A percentile compares a stretch with the other conserved stretches of the same genome.
Conservation (phyloP, 2,113 vertebrate species). For the Polypterus senegalus region DNA sequence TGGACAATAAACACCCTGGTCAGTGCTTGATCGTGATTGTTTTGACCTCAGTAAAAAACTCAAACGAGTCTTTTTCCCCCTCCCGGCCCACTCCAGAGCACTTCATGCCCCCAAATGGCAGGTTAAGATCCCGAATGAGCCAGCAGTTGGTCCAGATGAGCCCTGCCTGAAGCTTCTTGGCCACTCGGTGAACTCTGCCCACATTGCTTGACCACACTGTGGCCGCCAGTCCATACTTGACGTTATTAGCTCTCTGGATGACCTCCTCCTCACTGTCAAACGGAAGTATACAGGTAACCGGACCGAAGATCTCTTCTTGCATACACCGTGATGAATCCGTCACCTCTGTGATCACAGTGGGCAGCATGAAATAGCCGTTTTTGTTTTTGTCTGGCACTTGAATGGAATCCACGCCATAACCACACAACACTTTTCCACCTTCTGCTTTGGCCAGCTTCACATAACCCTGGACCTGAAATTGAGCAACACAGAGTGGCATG, state of each 20-base stretch:
- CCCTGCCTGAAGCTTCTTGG: slow-evolving; percentile 65
- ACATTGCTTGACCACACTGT: slow-evolving; percentile 76
- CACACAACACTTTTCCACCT: slow-evolving; percentile 73
- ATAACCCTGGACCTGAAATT: slow-evolving; percentile 65
- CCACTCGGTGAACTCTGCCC: slow-evolving; percentile 69
- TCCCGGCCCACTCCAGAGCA: slow-evolving; percentile 84
- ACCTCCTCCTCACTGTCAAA: slow-evolving; percentile 87
- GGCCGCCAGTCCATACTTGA: slow-evolving; percentile 78
- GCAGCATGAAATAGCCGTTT: slow-evolving; percentile 79
- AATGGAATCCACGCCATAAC: slow-evolving; percentile 73
- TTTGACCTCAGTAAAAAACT: slow-evolving; percentile 96
- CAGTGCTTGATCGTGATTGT: slow-evolving; percentile 78
- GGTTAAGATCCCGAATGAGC: slow-evolving; percentile 85
- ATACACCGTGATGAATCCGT: slow-evolving; percentile 71
- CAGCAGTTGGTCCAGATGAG: slow-evolving; percentile 96
- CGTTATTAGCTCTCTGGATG: slow-evolving; percentile 63
- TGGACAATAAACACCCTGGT: slow-evolving; percentile 18
- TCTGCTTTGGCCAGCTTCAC: slow-evolving; percentile 63
- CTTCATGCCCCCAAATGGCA: slow-evolving; percentile 96
- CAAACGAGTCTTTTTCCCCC: slow-evolving; percentile 79
- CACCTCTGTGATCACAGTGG: slow-evolving; percentile 71
- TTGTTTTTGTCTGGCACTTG: slow-evolving; percentile 49
- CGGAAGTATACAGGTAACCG: slow-evolving; percentile 72
- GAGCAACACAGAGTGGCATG: slow-evolving; percentile 13
- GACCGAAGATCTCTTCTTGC: slow-evolving; percentile 97